Conservation (phyloP, 2,797 vertebrate species). For the Leptoclinus maculatus region DNA sequence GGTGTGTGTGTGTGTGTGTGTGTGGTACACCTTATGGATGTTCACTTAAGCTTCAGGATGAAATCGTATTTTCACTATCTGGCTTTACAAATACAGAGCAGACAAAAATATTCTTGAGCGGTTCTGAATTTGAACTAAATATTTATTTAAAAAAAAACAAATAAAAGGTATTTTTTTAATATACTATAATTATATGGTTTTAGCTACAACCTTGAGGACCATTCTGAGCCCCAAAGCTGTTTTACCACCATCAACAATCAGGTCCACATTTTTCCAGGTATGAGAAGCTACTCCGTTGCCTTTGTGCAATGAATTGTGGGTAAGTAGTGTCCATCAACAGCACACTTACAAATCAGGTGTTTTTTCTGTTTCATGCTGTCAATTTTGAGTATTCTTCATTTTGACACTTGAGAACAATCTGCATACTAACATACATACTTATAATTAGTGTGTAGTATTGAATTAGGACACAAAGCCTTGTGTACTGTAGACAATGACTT, state of each 20-base stretch:
- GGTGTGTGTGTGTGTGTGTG: constrained; percentile 24
- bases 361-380: no score
- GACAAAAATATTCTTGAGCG: not conserved
- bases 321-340: not conserved
- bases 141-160: not conserved
- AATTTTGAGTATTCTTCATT: not conserved
- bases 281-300: not conserved
- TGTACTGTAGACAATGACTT: not conserved
- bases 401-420: not conserved
- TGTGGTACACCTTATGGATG: constrained; percentile 10
- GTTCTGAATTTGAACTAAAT: not conserved
- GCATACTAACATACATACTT: not conserved
- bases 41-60: constrained; percentile 3
- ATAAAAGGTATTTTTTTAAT: not conserved
- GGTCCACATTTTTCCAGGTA: not conserved
- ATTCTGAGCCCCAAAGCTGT: not conserved
- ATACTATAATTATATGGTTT: not conserved
- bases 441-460: not conserved
- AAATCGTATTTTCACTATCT: not conserved
- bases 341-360: not conserved
- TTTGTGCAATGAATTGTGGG: not conserved
- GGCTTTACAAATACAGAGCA: not conserved
- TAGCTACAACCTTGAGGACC: not conserved
- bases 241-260: not conserved
- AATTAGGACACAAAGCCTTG: not conserved